These are phyloP conservation scores for Dryomyza anilis DNA, from an alignment of 2,888 invertebrate species.

Conservation along the genomic window DNA sequence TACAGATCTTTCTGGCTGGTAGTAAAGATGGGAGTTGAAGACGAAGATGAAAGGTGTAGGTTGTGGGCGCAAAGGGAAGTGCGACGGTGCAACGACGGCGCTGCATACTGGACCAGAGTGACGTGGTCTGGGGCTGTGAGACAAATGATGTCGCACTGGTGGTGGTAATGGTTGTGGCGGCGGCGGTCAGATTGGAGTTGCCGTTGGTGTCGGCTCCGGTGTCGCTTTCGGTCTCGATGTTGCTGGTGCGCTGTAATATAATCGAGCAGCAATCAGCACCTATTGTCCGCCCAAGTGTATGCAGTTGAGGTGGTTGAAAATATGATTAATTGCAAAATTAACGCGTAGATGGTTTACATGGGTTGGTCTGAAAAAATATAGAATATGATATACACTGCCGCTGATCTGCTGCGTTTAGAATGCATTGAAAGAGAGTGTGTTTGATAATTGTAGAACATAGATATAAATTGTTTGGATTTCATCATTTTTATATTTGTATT, in stretches of 20 bases:
- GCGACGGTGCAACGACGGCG: background rate
- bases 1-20: no score
- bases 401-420: no score
- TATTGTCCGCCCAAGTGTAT: constrained; percentile 47
- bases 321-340: constrained; percentile 58
- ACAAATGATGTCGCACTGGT: constrained; percentile 17
- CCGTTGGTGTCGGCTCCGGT: constrained; percentile 9
- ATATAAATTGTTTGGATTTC: no score
- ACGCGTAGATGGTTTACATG: constrained; percentile 34
- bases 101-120: background rate
- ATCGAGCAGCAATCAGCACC: constrained; percentile 55
- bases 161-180: constrained; percentile 15
- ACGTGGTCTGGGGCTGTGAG: background rate
- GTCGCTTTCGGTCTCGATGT: constrained; percentile 9
- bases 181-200: background rate
- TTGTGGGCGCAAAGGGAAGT: constrained; percentile 1
- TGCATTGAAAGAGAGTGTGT: no score
- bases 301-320: constrained; percentile 25
- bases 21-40: no score
- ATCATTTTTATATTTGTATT: no score
- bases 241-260: constrained; percentile 14
- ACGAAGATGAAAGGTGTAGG: no score
- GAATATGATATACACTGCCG: background rate
- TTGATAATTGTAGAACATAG: no score
- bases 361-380: background rate